Evolutionary conservation across 2,797 vertebrate species (phyloP).

Genomic region (Phataginus tetradactyla): DNA sequence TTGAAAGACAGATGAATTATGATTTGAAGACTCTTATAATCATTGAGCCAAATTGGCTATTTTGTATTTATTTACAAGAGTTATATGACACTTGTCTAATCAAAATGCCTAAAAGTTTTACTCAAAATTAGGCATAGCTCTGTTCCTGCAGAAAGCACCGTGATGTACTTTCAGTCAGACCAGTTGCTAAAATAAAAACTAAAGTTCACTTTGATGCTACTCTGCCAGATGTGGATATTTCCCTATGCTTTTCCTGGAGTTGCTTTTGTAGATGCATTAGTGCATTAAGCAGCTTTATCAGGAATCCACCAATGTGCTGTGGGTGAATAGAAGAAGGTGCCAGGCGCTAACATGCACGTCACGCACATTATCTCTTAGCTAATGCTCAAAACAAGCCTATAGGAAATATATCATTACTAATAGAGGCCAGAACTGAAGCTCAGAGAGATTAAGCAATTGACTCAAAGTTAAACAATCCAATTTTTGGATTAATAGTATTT

Average conservation of each 20-base stretch:
- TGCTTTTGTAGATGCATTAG: not conserved
- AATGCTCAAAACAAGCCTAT: not conserved
- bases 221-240: not conserved
- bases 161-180: not conserved
- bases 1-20: slow-evolving; percentile 32
- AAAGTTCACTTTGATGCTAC: not conserved
- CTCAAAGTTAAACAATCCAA: not conserved
- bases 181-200: slow-evolving; percentile 1
- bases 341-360: fast-evolving
- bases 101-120: not conserved
- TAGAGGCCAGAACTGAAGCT: not conserved
- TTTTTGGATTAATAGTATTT: not conserved
- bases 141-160: not conserved
- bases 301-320: not conserved
- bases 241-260: not conserved
- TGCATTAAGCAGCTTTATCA: not conserved
- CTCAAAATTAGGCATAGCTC: not conserved
- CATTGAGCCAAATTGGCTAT: not conserved
- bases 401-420: not conserved
- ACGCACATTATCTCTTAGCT: not conserved
- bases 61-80: slow-evolving; percentile 39
- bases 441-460: not conserved
- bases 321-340: not conserved
- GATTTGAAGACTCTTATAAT: slow-evolving; percentile 28
- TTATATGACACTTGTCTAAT: not conserved